Evolutionary conservation across 1,140 invertebrate genomes (phyloP), one percentile per base, ranked within the genome.

Genomic region (Drosophila sproati): DNA sequence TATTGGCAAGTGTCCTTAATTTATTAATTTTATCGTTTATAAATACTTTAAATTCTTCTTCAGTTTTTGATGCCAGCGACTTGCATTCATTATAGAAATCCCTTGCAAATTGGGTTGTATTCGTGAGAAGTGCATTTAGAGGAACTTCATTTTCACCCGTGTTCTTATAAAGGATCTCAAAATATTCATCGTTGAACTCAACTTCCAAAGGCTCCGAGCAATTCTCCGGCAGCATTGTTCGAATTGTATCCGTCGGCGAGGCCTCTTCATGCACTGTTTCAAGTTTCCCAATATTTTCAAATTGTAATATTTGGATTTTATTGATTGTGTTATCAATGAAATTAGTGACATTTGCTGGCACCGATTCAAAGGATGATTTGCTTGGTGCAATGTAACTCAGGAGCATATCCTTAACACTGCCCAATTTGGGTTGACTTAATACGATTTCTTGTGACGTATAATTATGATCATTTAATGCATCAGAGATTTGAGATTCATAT

Each of bases 381-480:
- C 51, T 61, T 7, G 73, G 34, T 5, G 68, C 34, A 51, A 83
- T 74, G 10, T 74, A 60, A 57, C 48, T 78, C 4, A 77, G 12
- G 10, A 85, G 48, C 4, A 72, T 41, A 10, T 77, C 70, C 10
- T 67, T 66, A 34, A 90, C 47, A n/a, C 35, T 73, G 5, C 62
- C 63, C n/a, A 77, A 37, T n/a, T 31, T 70, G 4, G 31, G 51
- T 35, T 63, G 66, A 3, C 8, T 12, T 1, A 43, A 1, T 2
- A 56, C 29, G 8, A 63, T 4, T 29, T 79, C 62, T 52, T 86
- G 81, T 2, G 69, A 76, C 5, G 80, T 90, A 48, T 90, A 90
- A 48, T 89, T 90, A 70, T 90, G 87, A 48, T 90, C 87, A 51
- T 60, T 80, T 34, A 90, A 35, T 35, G 86, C 77, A 39, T 82